Percentiles rank a stretch among this genome's conserved stretches.
Evolutionary conservation across 53 echinoderm and acorn worm genomes (phyloP).

Genomic region (Patiria pectinifera): DNA sequence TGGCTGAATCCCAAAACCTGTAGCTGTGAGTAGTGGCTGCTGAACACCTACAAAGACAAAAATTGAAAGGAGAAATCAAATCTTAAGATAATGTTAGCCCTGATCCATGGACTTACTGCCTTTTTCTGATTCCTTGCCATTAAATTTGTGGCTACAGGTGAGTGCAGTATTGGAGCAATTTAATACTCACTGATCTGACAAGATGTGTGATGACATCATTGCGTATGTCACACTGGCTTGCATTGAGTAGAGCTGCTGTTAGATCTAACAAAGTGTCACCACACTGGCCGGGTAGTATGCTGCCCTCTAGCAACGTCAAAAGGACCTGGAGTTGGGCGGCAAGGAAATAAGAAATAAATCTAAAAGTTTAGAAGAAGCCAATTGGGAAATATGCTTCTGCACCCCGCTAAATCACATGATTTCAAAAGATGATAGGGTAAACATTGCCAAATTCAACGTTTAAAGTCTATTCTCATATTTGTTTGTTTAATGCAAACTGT

Average conservation of each 20-base stretch:
- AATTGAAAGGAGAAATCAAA: not conserved
- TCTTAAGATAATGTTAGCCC: not conserved
- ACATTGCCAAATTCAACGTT: too few species aligned
- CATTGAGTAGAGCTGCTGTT: slow-evolving; percentile 49
- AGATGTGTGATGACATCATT: slow-evolving; percentile 34
- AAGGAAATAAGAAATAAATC: not conserved
- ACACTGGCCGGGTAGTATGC: slow-evolving; percentile 16
- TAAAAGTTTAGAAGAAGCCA: too few species aligned
- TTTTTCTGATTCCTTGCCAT: too few species aligned
- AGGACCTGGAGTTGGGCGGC: slow-evolving; percentile 32
- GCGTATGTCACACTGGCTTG: slow-evolving; percentile 45
- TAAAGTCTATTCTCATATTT: too few species aligned
- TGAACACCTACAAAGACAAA: slow-evolving; percentile 68
- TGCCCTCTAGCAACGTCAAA: slow-evolving; percentile 21
- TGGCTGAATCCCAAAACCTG: slow-evolving; percentile 71
- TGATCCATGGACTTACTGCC: too few species aligned
- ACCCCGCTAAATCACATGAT: too few species aligned
- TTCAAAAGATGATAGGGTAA: too few species aligned
- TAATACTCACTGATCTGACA: slow-evolving; percentile 44
- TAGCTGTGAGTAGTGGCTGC: slow-evolving; percentile 55
- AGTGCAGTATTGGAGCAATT: not conserved
- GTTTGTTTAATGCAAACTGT: too few species aligned
- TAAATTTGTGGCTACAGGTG: too few species aligned
- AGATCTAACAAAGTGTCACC: slow-evolving; percentile 45
- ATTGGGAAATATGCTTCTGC: too few species aligned